phyloP scores from a whole-genome alignment of 30 jellyfish, hydroid and myxozoan genomes.

The Aurelia sp. region DNA sequence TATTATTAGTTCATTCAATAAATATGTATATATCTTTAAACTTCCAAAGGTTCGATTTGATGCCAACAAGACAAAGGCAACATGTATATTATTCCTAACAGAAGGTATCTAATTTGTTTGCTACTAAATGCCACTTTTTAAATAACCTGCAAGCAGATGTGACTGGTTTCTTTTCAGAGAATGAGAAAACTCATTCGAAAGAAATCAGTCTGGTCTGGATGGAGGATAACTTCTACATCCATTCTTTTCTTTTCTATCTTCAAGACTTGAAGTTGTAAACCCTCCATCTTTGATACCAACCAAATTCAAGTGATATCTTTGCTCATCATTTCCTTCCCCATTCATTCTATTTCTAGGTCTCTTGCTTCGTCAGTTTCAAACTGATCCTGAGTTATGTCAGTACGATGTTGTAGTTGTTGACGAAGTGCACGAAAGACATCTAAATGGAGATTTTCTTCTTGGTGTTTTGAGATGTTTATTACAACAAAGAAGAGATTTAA shows the following conservation, averaged over 20 bases:
- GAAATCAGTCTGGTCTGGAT: no score
- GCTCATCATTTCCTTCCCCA: no score
- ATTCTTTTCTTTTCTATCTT: no score
- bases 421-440: constrained; percentile 99
- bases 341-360: constrained; percentile 64
- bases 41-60: constrained; percentile 93
- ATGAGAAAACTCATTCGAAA: no score
- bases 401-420: constrained; percentile 95
- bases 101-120: constrained; percentile 71
- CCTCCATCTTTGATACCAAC: not conserved
- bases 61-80: constrained; percentile 83
- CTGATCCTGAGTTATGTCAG: constrained; percentile 86
- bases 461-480: constrained; percentile 91
- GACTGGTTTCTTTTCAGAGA: no score
- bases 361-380: constrained; percentile 93
- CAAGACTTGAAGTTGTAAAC: not conserved
- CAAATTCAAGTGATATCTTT: not conserved
- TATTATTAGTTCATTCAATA: no score
- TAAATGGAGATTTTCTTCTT: constrained; percentile 94
- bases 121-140: no score
- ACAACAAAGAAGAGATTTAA: constrained; percentile 87
- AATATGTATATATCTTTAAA: not conserved
- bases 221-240: no score
- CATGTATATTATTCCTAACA: constrained; percentile 89
- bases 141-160: no score